Evolutionary conservation across 2,888 invertebrate species (phyloP), one percentile per base, ranked within the genome.

Genomic region (Dolomedes plantarius): DNA sequence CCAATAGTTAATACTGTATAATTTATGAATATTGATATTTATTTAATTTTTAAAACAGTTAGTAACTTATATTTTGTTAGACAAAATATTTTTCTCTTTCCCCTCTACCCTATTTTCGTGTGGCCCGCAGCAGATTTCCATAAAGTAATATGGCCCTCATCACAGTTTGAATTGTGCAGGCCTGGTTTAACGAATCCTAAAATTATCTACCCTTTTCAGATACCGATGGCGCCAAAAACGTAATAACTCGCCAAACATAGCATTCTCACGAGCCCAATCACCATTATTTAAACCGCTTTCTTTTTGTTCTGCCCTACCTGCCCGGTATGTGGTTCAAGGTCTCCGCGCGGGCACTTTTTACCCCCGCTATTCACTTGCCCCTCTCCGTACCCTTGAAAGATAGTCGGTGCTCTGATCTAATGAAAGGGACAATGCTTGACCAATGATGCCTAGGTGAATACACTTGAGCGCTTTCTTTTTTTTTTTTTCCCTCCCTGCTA

Each of bases 371-470:
- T 9, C 36, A 36, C 46, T 46, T 56, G 56, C 19, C 41, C 41
- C 41, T 16, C 1, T 13, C 11, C 41, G 16, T 6, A 46, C 41
- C 16, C 16, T 46, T 46, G 41, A 46, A 46, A 46, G 41, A 46
- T 46, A 46, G 41, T 46, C 41, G 56, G 56, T 56, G 23, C 23
- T 56, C 23, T 11, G 23, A 56, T 23, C 56, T 56, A 56, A 56
- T 56, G 56, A 56, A 56, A 56, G 56, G 56, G 3, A 56, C 56
- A 56, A 46, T 23, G 56, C 56, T 56, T 56, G 56, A 56, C 56
- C 56, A 56, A 23, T 23, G 56, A 56, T 56, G 19, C 23, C 23
- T 23, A 56, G 56, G 23, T 56, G 56, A 56, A 56, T 5, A 56
- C 5, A 1, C 19, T 23, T 3, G 2, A 16, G n/a, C n/a, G n/a